Conservation (phyloP, 35 echinoderm and acorn worm species). For the Strongylocentrotus purpuratus region DNA sequence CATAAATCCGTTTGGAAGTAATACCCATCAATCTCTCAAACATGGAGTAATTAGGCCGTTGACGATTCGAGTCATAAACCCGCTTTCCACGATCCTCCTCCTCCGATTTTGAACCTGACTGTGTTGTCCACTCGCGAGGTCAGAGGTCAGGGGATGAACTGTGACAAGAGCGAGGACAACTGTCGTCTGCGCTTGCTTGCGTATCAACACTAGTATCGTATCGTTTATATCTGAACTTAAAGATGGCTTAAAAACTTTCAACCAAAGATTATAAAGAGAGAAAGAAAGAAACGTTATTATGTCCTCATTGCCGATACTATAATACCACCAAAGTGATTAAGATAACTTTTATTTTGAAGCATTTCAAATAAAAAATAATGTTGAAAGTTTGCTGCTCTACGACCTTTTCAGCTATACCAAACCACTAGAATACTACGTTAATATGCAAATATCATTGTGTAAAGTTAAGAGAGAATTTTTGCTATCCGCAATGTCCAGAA, state of each 20-base stretch:
- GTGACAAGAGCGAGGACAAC: neutral
- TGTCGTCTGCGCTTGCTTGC: neutral
- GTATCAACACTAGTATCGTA: neutral
- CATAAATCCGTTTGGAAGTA: slow-evolving; percentile 21
- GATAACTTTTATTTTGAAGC: neutral
- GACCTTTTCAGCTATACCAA: too few species aligned
- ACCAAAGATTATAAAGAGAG: neutral
- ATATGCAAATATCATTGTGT: too few species aligned
- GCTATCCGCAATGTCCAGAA: too few species aligned
- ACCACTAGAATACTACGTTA: too few species aligned
- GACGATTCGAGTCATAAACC: slow-evolving; percentile 30
- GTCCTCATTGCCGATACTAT: too few species aligned
- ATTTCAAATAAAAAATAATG: neutral
- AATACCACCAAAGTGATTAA: too few species aligned
- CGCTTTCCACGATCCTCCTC: neutral
- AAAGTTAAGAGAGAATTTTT: too few species aligned
- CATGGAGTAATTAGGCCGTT: neutral
- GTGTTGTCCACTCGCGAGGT: neutral
- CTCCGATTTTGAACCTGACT: neutral
- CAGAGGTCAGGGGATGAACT: neutral
- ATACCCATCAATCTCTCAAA: slow-evolving; percentile 37
- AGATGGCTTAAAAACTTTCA: neutral
- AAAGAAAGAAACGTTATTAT: too few species aligned
- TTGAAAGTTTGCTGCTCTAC: too few species aligned
- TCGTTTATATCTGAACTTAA: neutral